phyloP scores from a whole-genome alignment of 1,140 invertebrate species.

The Brachionus plicatilis region DNA sequence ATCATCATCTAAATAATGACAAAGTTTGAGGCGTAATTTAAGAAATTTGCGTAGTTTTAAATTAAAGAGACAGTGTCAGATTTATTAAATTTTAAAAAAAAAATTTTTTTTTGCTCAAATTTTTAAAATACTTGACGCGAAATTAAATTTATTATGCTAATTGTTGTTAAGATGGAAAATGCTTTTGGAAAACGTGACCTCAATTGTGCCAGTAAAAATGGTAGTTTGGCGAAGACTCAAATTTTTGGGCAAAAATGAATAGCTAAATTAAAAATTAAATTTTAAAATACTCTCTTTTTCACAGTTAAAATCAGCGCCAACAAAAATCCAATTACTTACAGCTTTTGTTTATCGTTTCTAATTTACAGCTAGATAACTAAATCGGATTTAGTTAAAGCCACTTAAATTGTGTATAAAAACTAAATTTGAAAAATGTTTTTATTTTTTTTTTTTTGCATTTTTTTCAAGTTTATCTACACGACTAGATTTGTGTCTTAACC shows the following conservation, averaged over 20 bases:
- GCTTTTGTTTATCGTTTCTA: background rate
- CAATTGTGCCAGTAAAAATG: background rate
- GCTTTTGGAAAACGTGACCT: background rate
- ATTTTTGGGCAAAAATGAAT: background rate
- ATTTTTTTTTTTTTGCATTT: background rate
- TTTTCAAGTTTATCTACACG: background rate
- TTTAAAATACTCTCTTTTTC: no score
- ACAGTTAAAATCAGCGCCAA: background rate
- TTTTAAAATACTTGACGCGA: background rate
- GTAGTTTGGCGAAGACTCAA: background rate
- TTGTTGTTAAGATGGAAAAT: background rate
- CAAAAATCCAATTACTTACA: background rate
- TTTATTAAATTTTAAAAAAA: background rate
- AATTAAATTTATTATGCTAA: background rate
- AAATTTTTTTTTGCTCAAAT: background rate
- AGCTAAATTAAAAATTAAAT: no score
- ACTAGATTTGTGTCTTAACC: background rate
- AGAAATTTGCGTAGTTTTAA: background rate
- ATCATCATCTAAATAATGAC: constrained; percentile 16
- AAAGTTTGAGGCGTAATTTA: background rate
- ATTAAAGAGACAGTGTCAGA: background rate
- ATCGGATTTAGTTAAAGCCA: background rate
- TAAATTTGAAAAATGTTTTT: background rate
- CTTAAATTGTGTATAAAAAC: background rate
- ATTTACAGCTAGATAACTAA: background rate